Base-by-base conservation (phyloP, 2,888 invertebrate genomes). In the Allacma fusca region DNA sequence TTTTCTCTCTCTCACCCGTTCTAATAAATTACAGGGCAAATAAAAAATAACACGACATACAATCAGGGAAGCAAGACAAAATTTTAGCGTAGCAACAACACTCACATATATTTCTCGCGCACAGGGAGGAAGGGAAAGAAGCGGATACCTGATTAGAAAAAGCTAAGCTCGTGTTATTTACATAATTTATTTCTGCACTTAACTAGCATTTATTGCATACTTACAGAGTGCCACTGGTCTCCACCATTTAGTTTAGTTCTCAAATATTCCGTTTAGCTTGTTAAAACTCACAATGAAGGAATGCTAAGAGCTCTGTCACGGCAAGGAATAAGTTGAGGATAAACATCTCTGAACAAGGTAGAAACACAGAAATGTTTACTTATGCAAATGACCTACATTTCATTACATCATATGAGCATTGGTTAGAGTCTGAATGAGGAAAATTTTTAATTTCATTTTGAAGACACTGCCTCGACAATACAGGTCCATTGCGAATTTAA, bases 321-420 rank as follows among this genome's bases (percentile, higher is more conserved):
- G 65, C 65, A 4, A 65, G 29, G 65, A 65, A 65, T 26, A 65
- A 65, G 5, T 2, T 50, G 50, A 50, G 4, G 19, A 50, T 50
- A 50, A 50, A 50, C 50, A 50, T 50, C 50, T 50, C 50, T 50
- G 50, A 50, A 50, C 26, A 62, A 62, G 26, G 26, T 26, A 23
- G 9, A 62, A 4, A 62, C 62, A 65, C 13, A 7, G 26, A 40
- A 40, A 40, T 68, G 68, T 68, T 68, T 68, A 68, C 68, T 68
- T 68, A 68, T 68, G 68, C 68, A 68, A 68, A 68, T 68, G 68
- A 7, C 68, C 65, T 24, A 65, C 65, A 65, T 65, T 65, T 28
- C 28, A 24, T 65, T 65, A 65, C 65, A 65, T 65, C 65, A 65
- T 19, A 65, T 16, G 26, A 50, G 50, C n/a, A 50, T 50, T 50